Percentiles rank a stretch among this genome's conserved stretches.
Evolutionary conservation across 2,888 invertebrate species (phyloP).

Genomic region (Gisinianus flammeolus): DNA sequence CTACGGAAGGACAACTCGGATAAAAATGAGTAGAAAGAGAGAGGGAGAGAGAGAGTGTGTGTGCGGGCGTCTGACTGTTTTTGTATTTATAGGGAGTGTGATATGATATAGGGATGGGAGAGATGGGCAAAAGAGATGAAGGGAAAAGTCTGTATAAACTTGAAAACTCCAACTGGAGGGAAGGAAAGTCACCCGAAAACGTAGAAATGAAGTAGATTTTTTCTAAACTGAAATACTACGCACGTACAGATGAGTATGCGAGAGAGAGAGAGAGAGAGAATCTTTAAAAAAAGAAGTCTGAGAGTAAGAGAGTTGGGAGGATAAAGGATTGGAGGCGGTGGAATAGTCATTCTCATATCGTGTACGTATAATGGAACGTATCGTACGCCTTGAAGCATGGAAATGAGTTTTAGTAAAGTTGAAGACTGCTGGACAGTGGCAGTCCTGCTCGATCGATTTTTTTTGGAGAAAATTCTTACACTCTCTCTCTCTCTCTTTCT

Average conservation of each 20-base stretch:
- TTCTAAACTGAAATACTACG: background rate
- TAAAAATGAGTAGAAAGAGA: background rate
- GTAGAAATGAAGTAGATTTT: no score
- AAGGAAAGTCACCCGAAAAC: no score
- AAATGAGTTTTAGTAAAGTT: constrained; percentile 48
- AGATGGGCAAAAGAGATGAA: no score
- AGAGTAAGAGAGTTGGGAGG: background rate
- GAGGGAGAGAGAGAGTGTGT: background rate
- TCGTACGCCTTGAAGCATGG: constrained; percentile 43
- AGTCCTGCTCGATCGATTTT: constrained; percentile 50
- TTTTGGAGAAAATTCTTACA: constrained; percentile 41
- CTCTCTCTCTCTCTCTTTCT: constrained; percentile 17
- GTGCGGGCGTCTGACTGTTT: no score
- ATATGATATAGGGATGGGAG: no score
- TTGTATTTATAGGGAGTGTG: no score
- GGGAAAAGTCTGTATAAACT: no score
- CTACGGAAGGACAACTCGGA: background rate
- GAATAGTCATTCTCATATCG: constrained; percentile 21
- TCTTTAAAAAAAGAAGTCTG: background rate
- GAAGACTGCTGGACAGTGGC: constrained; percentile 23
- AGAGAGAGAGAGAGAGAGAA: background rate
- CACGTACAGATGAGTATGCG: background rate
- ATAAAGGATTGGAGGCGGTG: constrained; percentile 10
- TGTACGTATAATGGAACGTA: constrained; percentile 15
- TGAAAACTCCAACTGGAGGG: no score